Evolutionary conservation across 2,113 vertebrate species (phyloP).

Genomic region (Gallinago jamesoni): DNA sequence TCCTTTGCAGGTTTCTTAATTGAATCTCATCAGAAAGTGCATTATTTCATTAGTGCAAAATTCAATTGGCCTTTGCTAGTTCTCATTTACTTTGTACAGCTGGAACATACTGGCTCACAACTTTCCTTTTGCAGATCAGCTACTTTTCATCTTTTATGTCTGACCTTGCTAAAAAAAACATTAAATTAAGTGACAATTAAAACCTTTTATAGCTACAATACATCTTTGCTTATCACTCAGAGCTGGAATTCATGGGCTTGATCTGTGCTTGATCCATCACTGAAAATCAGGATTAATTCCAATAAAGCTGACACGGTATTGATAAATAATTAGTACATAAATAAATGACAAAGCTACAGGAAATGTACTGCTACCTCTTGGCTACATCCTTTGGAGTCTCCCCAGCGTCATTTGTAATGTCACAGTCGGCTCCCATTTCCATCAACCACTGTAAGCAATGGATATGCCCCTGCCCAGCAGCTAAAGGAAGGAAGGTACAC

Average conservation of each 20-base stretch:
- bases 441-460: slow-evolving; percentile 81
- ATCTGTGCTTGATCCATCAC: not conserved
- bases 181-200: not conserved
- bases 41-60: not conserved
- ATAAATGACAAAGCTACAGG: not conserved
- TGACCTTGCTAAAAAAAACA: not conserved
- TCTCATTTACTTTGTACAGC: not conserved
- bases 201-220: not conserved
- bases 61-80: not conserved
- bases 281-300: not conserved
- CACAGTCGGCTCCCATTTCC: slow-evolving; percentile 76
- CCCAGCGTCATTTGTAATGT: slow-evolving; percentile 76
- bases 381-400: slow-evolving; percentile 80
- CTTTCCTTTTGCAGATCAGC: not conserved
- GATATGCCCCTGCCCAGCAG: slow-evolving; percentile 77
- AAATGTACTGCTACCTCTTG: slow-evolving; percentile 72
- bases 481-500: slow-evolving; percentile 51
- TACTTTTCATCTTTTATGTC: not conserved
- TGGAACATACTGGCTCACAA: not conserved
- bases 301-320: not conserved
- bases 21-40: not conserved
- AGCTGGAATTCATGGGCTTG: not conserved
- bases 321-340: not conserved
- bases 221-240: not conserved
- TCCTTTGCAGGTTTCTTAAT: not conserved